Evolutionary conservation across 2,888 invertebrate species (phyloP), one percentile per base, ranked within the genome.

Genomic region (Troilus luridus): DNA sequence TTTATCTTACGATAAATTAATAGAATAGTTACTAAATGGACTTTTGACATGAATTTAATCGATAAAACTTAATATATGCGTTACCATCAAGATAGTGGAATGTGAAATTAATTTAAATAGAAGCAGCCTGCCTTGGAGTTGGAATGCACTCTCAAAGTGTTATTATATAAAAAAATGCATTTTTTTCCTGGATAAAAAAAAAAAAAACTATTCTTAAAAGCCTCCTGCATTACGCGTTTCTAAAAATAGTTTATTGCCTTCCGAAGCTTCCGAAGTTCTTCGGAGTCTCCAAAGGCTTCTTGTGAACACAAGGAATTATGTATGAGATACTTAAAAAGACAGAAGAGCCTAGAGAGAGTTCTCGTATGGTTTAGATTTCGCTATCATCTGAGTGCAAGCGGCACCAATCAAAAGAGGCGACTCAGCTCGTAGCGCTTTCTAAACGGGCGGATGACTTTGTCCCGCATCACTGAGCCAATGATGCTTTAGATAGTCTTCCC

Each of bases 401-500:
- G 85, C 85, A 41, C 56, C 85, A 85, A 85, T 85, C 85, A 85
- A 85, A 85, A 85, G 85, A 56, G 56, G 85, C 85, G 56, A 85
- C 85, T 85, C 85, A 56, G 56, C 56, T 58, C 56, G 21, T 85
- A 58, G 85, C 85, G 56, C 85, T 85, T 85, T 85, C 85, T 85
- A 85, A 85, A 85, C 85, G 54, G 85, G 54, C 85, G 85, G 85
- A 85, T 85, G 85, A 85, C 85, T 85, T 85, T 85, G 85, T 85
- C n/a, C 11, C 85, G n/a, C n/a, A 56, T n/a, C 56, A 58, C n/a
- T 85, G 85, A 85, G 85, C 56, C 85, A 85, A 85, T 85, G 85
- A 85, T 85, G 85, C 85, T 85, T 85, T 58, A 85, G 85, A 85
- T 85, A 85, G 85, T 85, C 85, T 27, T 27, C 85, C 12, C 85